These are phyloP conservation scores for Carcharodon carcharias DNA, from an alignment of 2,797 vertebrate genomes.

Conservation along the genomic window DNA sequence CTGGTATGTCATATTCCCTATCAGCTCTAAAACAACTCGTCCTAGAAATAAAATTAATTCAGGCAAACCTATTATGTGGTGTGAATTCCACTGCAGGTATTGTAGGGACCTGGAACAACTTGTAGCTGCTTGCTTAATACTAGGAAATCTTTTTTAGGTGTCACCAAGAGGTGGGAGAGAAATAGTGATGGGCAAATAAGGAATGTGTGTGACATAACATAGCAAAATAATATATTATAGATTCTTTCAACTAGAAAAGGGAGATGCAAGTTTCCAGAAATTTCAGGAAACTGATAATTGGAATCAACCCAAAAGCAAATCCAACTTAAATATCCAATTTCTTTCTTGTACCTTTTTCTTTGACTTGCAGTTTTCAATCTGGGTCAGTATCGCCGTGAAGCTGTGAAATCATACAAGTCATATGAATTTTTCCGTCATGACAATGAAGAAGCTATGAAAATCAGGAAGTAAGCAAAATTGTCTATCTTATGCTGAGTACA, in stretches of 20 bases:
- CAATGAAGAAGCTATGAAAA: constrained; percentile 92
- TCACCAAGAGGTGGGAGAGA: not conserved
- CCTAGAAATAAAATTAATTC: not conserved
- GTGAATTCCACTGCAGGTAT: not conserved
- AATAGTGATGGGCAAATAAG: not conserved
- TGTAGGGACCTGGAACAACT: not conserved
- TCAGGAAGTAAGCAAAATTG: constrained; percentile 74
- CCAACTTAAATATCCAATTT: not conserved
- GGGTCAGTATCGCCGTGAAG: constrained; percentile 90
- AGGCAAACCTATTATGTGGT: not conserved
- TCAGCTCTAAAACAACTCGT: not conserved
- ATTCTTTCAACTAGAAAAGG: not conserved
- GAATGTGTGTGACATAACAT: not conserved
- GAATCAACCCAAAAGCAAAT: not conserved
- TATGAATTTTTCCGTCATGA: constrained; percentile 96
- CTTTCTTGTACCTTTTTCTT: constrained; percentile 40
- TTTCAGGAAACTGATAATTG: not conserved
- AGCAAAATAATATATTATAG: not conserved
- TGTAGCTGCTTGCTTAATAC: not conserved
- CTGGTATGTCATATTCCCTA: no score
- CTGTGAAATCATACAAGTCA: constrained; percentile 86
- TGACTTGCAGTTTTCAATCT: constrained; percentile 81
- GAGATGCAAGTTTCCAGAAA: not conserved
- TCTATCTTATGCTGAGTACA: not conserved
- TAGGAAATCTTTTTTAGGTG: not conserved